Evolutionary conservation across 2,113 vertebrate species (phyloP), one percentile per base, ranked within the genome.

Genomic region (Opisthocomus hoazin): DNA sequence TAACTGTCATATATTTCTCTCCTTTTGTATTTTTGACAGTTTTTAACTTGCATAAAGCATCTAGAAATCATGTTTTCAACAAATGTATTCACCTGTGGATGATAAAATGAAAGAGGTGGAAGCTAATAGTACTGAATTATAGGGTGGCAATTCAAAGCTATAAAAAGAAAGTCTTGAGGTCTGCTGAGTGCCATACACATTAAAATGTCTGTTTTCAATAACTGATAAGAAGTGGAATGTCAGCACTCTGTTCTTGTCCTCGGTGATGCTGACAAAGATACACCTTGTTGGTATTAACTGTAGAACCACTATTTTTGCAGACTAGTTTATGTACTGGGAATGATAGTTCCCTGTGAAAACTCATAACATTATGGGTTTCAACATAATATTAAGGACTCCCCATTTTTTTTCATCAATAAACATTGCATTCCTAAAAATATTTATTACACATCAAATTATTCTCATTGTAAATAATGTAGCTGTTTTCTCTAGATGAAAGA

Each of bases 71-170:
- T 89, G 94, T 96, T 98, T 97, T 97, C 92, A 97, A 97, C 96
- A 97, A 97, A 97, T 96, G 95, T 96, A 97, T 91, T 89, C 93
- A 95, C 89, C 92, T 95, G 93, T 91, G 89, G 97, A 95, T 97
- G 87, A 92, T 81, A 94, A 95, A 96, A 94, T 95, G 87, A 86
- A 97, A 97, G 89, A 97, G 94, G 84, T 96, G 73, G 93, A 89
- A 65, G 95, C 89, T 97, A 96, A 97, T 96, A 96, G 96, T 84
- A 64, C 89, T 97, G 96, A 95, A 97, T 97, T 97, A 97, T 84
- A 95, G 96, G 75, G 54, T 80, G 90, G 84, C 79, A 80, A 97
- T 98, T 97, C 89, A 96, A 94, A 97, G 90, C 85, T 93, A 93
- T 95, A 93, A 95, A 97, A 97, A 84, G 89, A 94, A 96, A 96